These are phyloP conservation scores for Euphydryas editha DNA, from an alignment of 2,888 invertebrate species.

Conservation along the genomic window DNA sequence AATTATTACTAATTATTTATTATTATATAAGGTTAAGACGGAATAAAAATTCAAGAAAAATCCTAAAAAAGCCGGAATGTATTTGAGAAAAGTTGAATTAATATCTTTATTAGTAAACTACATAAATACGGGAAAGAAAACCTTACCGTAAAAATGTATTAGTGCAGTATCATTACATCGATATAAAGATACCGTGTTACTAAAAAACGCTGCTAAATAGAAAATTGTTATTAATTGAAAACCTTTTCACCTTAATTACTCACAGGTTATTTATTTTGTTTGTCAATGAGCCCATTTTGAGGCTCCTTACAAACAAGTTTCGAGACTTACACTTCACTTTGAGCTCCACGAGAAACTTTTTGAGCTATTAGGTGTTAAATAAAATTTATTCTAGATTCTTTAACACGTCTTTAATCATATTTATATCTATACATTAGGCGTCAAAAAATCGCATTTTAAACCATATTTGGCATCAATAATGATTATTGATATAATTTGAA, in stretches of 20 bases:
- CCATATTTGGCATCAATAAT: too few species aligned
- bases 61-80: too few species aligned
- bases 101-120: too few species aligned
- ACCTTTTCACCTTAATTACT: constrained; percentile 28
- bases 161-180: neutral
- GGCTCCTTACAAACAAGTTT: constrained; percentile 27
- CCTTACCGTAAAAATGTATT: neutral
- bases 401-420: neutral
- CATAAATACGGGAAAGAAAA: too few species aligned
- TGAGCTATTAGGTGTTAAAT: constrained; percentile 23
- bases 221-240: constrained; percentile 28
- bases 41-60: too few species aligned
- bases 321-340: constrained; percentile 26
- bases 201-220: constrained; percentile 17
- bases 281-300: constrained; percentile 28
- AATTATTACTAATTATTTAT: too few species aligned
- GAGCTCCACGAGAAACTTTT: constrained; percentile 22
- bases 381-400: constrained; percentile 5
- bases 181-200: too few species aligned
- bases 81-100: too few species aligned
- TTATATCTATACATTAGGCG: too few species aligned
- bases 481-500: too few species aligned
- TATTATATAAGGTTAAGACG: too few species aligned
- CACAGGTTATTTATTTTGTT: constrained; percentile 30
- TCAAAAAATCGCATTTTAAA: too few species aligned